Conservation (phyloP, 2,888 invertebrate genomes). For the Apodemia hepburni region DNA sequence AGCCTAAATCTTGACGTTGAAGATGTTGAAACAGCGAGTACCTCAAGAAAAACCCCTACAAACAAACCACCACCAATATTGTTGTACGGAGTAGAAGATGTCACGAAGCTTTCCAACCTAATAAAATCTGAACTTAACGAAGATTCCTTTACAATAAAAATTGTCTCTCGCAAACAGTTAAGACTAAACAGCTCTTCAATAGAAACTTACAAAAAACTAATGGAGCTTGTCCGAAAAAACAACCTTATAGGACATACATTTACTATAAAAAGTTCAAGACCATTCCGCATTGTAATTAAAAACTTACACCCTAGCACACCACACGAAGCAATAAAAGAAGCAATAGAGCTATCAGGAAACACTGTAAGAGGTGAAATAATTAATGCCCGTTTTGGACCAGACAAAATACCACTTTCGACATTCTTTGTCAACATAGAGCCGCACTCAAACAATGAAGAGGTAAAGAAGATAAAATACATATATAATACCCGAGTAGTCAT, state of each 20-base stretch:
- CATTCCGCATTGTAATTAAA: no score
- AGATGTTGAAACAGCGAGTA: neutral
- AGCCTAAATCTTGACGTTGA: neutral
- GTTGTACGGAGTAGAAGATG: neutral
- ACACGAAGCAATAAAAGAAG: no score
- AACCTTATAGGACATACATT: neutral
- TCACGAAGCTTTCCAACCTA: neutral
- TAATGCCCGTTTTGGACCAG: neutral
- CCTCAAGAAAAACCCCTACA: neutral
- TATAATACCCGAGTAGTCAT: no score
- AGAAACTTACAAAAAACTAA: no score
- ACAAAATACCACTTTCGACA: no score
- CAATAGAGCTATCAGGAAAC: no score
- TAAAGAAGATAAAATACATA: no score
- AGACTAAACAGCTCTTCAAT: neutral
- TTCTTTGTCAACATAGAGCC: no score
- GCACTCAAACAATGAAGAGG: no score
- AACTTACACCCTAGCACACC: no score
- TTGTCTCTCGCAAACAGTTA: neutral
- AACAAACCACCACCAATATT: constrained; percentile 2
- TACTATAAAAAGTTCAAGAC: no score
- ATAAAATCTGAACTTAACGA: neutral
- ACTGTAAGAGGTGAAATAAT: neutral
- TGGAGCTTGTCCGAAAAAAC: no score
- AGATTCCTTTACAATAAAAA: neutral